Conservation (phyloP, 2,797 vertebrate species). For the Clarias pachynema region DNA sequence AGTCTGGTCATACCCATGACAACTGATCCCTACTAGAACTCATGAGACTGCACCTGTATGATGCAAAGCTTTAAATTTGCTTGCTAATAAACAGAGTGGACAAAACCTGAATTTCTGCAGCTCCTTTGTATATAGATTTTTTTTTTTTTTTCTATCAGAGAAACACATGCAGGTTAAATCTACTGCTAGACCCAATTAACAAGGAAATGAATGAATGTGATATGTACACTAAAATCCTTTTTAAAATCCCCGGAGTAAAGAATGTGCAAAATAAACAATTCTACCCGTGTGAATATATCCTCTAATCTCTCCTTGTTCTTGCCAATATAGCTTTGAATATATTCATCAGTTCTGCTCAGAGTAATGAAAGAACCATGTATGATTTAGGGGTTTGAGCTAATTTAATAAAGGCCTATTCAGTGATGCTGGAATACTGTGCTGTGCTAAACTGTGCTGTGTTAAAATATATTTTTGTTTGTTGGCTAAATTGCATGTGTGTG, state of each 20-base stretch:
- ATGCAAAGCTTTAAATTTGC: background rate
- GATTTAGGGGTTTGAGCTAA: conserved; percentile 12
- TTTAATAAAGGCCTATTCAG: conserved; percentile 33
- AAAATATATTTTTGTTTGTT: background rate
- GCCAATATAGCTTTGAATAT: conserved; percentile 46
- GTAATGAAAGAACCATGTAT: conserved; percentile 19
- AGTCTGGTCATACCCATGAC: conserved; percentile 27
- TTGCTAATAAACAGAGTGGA: background rate
- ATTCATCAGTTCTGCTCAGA: conserved; percentile 39
- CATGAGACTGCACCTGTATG: background rate
- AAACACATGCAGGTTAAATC: background rate
- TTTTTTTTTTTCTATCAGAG: background rate
- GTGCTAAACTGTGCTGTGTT: conserved; percentile 44
- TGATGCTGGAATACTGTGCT: conserved; percentile 78
- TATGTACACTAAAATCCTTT: conserved; percentile 11
- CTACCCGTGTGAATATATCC: background rate
- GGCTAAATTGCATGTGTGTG: conserved; percentile 4
- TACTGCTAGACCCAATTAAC: background rate
- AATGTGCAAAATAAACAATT: conserved; percentile 29
- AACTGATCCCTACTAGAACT: background rate
- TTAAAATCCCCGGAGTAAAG: background rate
- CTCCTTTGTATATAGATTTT: background rate
- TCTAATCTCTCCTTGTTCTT: conserved; percentile 33
- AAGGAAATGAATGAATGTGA: background rate
- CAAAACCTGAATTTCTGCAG: background rate